phyloP scores from a whole-genome alignment of 2,888 invertebrate species.

The Galerucella pusilla region DNA sequence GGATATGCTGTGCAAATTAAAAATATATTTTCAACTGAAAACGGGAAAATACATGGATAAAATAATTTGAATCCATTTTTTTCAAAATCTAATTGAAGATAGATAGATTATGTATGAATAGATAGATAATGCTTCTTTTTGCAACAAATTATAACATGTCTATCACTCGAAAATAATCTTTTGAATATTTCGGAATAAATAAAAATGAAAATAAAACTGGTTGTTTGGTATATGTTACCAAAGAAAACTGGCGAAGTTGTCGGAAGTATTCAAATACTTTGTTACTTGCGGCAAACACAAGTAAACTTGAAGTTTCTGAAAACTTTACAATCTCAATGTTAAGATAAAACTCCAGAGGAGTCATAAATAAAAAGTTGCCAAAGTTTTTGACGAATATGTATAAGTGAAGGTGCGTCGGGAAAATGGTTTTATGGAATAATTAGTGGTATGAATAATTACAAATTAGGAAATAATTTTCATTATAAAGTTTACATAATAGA shows the following conservation, averaged over 20 bases:
- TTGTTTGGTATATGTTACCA: neutral
- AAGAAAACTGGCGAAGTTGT: neutral
- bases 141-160: too few relatives aligned
- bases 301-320: slow-evolving; percentile 11
- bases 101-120: too few relatives aligned
- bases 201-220: too few relatives aligned
- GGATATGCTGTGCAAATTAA: neutral
- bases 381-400: neutral
- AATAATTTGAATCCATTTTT: too few relatives aligned
- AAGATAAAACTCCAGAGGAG: neutral
- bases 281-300: slow-evolving; percentile 8
- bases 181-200: too few relatives aligned
- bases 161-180: too few relatives aligned
- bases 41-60: too few relatives aligned
- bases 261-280: slow-evolving; percentile 15
- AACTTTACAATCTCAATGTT: slow-evolving; percentile 11
- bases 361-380: neutral
- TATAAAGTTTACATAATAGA: too few relatives aligned
- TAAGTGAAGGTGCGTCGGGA: neutral
- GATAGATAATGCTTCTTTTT: too few relatives aligned
- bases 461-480: neutral
- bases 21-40: neutral
- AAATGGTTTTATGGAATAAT: neutral
- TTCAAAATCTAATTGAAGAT: too few relatives aligned
- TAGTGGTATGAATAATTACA: neutral